Percentiles rank a stretch among this genome's conserved stretches.
Evolutionary conservation across 2,797 vertebrate genomes (phyloP).

Genomic region (Girardinus metallicus): DNA sequence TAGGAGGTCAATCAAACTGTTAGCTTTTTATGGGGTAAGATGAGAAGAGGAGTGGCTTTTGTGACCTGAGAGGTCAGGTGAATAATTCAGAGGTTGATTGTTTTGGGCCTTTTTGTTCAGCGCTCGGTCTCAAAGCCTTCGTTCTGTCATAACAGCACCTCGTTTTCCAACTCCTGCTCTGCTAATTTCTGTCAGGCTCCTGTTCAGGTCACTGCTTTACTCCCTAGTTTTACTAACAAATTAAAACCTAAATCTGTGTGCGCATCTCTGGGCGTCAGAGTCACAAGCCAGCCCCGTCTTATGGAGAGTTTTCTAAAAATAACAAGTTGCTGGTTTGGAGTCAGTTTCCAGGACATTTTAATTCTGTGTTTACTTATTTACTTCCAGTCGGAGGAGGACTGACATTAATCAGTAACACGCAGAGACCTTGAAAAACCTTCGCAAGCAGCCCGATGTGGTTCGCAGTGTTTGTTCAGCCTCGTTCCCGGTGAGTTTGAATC

Average conservation of each 20-base stretch:
- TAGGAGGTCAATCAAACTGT: conserved; percentile 69
- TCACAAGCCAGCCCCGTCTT: conserved; percentile 1
- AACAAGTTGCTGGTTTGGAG: neutral
- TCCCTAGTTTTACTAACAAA: neutral
- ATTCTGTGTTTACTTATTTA: conserved; percentile 9
- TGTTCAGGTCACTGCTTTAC: neutral
- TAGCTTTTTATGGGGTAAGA: conserved; percentile 70
- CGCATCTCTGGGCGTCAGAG: neutral
- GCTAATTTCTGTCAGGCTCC: conserved; percentile 25
- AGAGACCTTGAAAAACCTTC: neutral
- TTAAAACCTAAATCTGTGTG: neutral
- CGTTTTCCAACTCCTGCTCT: conserved; percentile 33
- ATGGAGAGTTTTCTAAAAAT: neutral
- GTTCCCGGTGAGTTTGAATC: neutral
- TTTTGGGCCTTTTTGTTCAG: conserved; percentile 47
- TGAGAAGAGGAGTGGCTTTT: conserved; percentile 65
- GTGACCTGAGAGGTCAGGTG: conserved; percentile 67
- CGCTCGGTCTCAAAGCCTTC: conserved; percentile 28
- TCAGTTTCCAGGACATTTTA: neutral
- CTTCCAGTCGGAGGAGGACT: neutral
- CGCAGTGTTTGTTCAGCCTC: conserved; percentile 9
- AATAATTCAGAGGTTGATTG: conserved; percentile 79
- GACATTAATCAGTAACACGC: conserved; percentile 36
- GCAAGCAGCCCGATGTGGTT: neutral
- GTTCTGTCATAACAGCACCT: conserved; percentile 48